Evolutionary conservation across 2,113 vertebrate species (phyloP).

Genomic region (Vulpes lagopus): DNA sequence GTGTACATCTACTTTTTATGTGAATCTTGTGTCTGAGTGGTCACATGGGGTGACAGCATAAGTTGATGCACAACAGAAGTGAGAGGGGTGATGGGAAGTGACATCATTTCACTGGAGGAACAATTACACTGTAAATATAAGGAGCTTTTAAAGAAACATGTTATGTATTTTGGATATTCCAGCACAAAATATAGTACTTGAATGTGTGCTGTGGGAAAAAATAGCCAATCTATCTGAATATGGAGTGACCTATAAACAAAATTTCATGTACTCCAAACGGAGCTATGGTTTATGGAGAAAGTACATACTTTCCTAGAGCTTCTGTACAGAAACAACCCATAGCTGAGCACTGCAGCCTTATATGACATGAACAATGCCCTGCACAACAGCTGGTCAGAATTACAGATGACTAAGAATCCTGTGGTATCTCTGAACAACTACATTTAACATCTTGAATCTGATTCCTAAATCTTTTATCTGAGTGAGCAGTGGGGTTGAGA

Average conservation of each 20-base stretch:
- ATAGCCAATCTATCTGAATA: not conserved
- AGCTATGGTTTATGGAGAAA: no score
- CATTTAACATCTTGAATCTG: not conserved
- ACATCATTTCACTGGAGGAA: not conserved
- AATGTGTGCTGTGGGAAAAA: not conserved
- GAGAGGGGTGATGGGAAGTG: not conserved
- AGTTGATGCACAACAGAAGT: not conserved
- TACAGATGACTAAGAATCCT: conserved; percentile 67
- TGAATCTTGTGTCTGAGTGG: not conserved
- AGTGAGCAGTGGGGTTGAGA: not conserved
- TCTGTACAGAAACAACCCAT: not conserved
- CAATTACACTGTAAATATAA: not conserved
- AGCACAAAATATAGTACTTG: not conserved
- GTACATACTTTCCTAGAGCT: not conserved
- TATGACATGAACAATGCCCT: not conserved
- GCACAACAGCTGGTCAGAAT: conserved; percentile 60
- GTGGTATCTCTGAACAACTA: conserved; percentile 54
- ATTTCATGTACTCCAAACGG: not conserved
- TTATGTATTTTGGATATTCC: not conserved
- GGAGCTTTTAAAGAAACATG: not conserved
- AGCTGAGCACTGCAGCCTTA: not conserved
- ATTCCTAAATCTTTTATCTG: not conserved
- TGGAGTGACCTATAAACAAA: not conserved
- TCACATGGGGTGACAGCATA: not conserved
- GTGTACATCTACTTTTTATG: not conserved